Percentiles rank a stretch among this genome's conserved stretches.
phyloP scores from a whole-genome alignment of 2,888 invertebrate species.

The Atrina japonica region DNA sequence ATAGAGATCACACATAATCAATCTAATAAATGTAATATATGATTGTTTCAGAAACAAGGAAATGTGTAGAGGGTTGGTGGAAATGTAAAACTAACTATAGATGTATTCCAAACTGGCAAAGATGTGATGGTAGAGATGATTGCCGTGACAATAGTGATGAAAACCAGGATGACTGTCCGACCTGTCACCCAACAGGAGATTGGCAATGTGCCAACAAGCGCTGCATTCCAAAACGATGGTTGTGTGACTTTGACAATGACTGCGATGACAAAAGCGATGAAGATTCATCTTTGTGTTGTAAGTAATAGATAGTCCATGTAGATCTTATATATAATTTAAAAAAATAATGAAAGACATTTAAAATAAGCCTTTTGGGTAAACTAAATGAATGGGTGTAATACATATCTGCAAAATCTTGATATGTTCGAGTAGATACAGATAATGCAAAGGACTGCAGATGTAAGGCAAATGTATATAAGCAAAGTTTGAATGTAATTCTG shows the following conservation, averaged over 20 bases:
- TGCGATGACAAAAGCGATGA: conserved; percentile 96
- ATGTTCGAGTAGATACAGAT: no score
- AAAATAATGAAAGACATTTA: no score
- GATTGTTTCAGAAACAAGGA: conserved; percentile 86
- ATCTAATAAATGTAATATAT: no score
- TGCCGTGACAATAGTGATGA: conserved; percentile 98
- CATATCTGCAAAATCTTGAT: no score
- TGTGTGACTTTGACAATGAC: conserved; percentile 97
- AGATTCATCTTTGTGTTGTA: conserved; percentile 72
- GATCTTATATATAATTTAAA: no score
- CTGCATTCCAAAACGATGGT: conserved; percentile 85
- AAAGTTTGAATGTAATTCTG: no score
- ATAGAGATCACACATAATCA: no score
- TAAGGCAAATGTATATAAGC: no score
- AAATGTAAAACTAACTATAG: conserved; percentile 96
- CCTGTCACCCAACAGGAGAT: conserved; percentile 92
- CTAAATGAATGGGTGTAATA: no score
- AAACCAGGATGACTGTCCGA: conserved; percentile 92
- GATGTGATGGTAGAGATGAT: conserved; percentile 99
- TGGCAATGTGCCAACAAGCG: conserved; percentile 95
- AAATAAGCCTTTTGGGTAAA: no score
- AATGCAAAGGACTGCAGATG: no score
- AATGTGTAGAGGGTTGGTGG: conserved; percentile 97
- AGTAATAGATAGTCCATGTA: no score
- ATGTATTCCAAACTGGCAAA: conserved; percentile 98